Base-by-base conservation (phyloP, 2,113 vertebrate species). In the Litocranius walleri region DNA sequence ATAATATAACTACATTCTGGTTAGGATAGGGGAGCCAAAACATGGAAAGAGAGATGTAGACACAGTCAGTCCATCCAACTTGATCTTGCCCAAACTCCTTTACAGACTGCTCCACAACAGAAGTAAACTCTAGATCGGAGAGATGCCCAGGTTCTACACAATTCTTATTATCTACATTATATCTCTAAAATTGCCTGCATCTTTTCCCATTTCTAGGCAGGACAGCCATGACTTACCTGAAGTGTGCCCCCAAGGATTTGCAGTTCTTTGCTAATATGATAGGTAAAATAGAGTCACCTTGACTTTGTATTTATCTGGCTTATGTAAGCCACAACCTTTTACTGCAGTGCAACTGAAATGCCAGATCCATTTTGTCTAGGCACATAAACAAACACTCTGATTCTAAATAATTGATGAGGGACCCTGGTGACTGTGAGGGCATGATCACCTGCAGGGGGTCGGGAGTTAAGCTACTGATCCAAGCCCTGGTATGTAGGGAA, bases 241-340 rank as follows among this genome's bases (percentile, higher is more conserved):
- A 50, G 21, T 77, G 94, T 64, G 84, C 97, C 91, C 87, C 87
- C 16, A 77, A 95, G 95, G 97, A 95, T 98, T 74, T 98, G 90
- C 94, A 98, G 95, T 95, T 97, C 91, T 97, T 45, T 98, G 98
- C 94, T 98, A 94, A 98, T 96, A 97, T 91, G 92, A 95, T 96
- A 97, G 97, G 40, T 80, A 86, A 57, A 98, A 97, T 21, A 97
- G 67, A 94, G 98, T 98, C 98, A 98, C 98, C 98, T 98, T 98
- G 98, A 93, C 97, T 95, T 98, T 48, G 12, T 95, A 91, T 98
- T 98, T 98, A 74, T 97, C 96, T 97, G 94, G 97, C 97, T 98
- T 98, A 96, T 98, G 84, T 98, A 98, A 98, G 98, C 91, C 80
- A 94, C 98, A 93, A 97, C 80, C 96, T 98, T 98, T 98, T 97